phyloP scores from a whole-genome alignment of 2,888 invertebrate species.

The Apantesis nais region DNA sequence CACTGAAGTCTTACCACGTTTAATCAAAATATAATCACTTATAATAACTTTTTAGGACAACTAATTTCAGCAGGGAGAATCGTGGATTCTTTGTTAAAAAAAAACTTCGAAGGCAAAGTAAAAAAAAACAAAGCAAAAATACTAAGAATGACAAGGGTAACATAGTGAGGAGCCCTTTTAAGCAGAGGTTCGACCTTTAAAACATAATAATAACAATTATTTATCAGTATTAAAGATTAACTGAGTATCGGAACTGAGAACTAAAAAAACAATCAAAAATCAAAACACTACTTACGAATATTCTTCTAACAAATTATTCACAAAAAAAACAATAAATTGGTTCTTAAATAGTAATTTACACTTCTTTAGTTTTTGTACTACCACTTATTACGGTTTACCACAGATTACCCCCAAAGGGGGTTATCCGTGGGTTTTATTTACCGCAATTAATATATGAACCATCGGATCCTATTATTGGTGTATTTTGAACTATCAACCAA shows the following conservation, averaged over 20 bases:
- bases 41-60: not conserved
- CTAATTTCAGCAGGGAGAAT: not conserved
- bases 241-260: not conserved
- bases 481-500: not conserved
- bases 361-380: not conserved
- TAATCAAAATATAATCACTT: not conserved
- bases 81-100: too few relatives aligned
- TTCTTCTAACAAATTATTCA: not conserved
- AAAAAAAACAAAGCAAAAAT: not conserved
- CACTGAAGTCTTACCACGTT: too few relatives aligned
- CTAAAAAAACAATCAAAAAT: not conserved
- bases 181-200: not conserved
- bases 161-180: not conserved
- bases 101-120: too few relatives aligned
- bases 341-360: not conserved
- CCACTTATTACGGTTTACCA: not conserved
- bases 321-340: not conserved
- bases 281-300: not conserved
- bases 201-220: not conserved
- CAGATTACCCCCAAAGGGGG: not conserved
- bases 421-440: too few relatives aligned
- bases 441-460: not conserved
- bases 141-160: not conserved
- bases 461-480: not conserved
- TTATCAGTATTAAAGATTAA: not conserved